These are phyloP conservation scores for Arctocebus calabarensis DNA, from an alignment of 2,797 vertebrate species.

Conservation along the genomic window DNA sequence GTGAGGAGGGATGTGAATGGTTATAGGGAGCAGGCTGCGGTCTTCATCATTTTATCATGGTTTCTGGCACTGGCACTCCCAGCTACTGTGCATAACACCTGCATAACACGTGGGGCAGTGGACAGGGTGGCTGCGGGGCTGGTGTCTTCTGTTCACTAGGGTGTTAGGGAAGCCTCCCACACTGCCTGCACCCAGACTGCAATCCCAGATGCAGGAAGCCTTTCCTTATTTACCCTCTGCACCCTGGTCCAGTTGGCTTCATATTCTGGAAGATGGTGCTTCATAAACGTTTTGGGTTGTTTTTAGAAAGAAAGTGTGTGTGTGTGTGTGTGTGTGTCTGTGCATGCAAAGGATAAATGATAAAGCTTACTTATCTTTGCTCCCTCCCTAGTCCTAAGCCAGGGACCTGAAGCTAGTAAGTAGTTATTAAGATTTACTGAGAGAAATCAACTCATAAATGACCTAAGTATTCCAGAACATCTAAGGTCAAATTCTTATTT, in stretches of 20 bases:
- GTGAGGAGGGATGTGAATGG: background rate
- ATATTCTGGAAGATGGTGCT: background rate
- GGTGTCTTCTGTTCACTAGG: background rate
- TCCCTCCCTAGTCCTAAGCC: background rate
- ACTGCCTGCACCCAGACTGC: background rate
- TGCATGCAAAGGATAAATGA: background rate
- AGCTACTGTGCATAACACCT: background rate
- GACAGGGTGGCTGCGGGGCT: background rate
- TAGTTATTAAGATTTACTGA: slow-evolving; percentile 12
- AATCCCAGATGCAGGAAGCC: background rate
- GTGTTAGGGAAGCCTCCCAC: background rate
- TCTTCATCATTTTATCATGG: background rate
- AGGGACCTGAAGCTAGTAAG: background rate
- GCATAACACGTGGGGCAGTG: no score
- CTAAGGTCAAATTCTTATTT: background rate
- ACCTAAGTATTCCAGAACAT: background rate
- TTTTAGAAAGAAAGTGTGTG: background rate
- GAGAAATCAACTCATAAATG: background rate
- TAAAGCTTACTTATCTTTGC: background rate
- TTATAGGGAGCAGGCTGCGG: background rate
- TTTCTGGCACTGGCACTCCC: background rate
- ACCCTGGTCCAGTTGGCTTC: background rate
- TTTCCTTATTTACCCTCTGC: background rate
- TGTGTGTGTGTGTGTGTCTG: no score
- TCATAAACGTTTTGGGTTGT: background rate